These are phyloP conservation scores for Calephelis nemesis DNA, from an alignment of 1,140 invertebrate genomes.

Conservation along the genomic window DNA sequence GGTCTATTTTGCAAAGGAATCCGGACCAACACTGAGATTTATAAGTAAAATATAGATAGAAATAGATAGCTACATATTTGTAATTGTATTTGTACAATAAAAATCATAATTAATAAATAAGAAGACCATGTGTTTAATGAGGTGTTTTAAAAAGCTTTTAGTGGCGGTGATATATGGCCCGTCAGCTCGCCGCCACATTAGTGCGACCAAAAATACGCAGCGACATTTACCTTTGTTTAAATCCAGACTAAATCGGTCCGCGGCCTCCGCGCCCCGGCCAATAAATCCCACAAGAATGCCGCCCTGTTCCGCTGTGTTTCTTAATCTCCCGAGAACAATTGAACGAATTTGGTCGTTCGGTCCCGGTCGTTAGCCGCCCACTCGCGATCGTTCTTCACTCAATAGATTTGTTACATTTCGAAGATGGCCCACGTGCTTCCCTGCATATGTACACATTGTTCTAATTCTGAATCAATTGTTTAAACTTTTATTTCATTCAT, in stretches of 20 bases:
- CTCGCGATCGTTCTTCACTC: conserved; percentile 29
- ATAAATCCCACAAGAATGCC: conserved; percentile 58
- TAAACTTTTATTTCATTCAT: conserved; percentile 4
- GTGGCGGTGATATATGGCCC: conserved; percentile 18
- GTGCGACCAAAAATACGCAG: conserved; percentile 37
- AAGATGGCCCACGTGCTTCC: conserved; percentile 14
- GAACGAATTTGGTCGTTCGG: conserved; percentile 38
- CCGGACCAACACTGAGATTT: too few species aligned
- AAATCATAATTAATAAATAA: not conserved
- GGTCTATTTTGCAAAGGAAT: too few species aligned
- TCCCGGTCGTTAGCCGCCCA: conserved; percentile 30
- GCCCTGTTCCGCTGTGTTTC: conserved; percentile 29
- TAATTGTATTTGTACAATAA: not conserved
- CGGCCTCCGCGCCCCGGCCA: conserved; percentile 28
- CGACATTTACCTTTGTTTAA: conserved; percentile 43
- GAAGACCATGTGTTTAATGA: conserved; percentile 14
- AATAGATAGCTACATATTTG: not conserved
- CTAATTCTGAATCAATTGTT: conserved; percentile 10
- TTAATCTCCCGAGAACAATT: conserved; percentile 41
- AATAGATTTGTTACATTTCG: conserved; percentile 31
- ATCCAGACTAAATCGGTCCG: conserved; percentile 40
- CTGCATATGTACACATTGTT: conserved; percentile 7
- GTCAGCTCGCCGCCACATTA: conserved; percentile 21
- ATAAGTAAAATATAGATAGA: too few species aligned
- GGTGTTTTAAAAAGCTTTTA: conserved; percentile 22